Percentiles rank a stretch among this genome's conserved stretches.
Evolutionary conservation across 2,888 invertebrate genomes (phyloP).

Genomic region (Cataglyphis cursor): DNA sequence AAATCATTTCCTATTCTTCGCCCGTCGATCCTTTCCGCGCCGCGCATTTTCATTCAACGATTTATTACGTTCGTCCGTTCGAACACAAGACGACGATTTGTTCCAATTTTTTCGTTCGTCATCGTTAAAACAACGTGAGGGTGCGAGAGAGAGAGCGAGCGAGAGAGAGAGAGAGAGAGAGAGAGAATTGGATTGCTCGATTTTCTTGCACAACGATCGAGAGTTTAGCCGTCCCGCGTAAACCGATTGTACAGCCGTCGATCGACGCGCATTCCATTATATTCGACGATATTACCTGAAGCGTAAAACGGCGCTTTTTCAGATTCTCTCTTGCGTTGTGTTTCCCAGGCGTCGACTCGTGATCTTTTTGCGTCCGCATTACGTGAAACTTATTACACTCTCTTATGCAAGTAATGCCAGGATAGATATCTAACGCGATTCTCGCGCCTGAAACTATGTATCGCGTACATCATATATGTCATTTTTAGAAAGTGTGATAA

Average conservation of each 20-base stretch:
- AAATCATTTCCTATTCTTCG: slow-evolving; percentile 37
- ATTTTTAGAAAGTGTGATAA: slow-evolving; percentile 63
- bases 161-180: background rate
- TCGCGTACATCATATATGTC: slow-evolving; percentile 38
- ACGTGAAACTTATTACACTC: slow-evolving; percentile 70
- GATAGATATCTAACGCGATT: slow-evolving; percentile 52
- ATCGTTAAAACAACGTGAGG: slow-evolving; percentile 27
- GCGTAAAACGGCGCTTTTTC: slow-evolving; percentile 70
- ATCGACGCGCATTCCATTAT: slow-evolving; percentile 60
- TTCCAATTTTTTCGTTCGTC: slow-evolving; percentile 40
- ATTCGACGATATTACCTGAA: slow-evolving; percentile 67
- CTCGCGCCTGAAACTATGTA: slow-evolving; percentile 43
- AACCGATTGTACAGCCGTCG: slow-evolving; percentile 50
- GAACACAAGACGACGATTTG: slow-evolving; percentile 29
- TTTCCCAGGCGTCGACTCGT: slow-evolving; percentile 62
- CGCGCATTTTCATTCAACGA: slow-evolving; percentile 27
- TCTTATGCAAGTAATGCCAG: slow-evolving; percentile 70
- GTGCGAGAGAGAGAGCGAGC: background rate
- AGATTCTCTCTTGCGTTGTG: slow-evolving; percentile 65
- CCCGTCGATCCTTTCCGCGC: background rate
- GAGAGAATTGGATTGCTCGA: slow-evolving; percentile 46
- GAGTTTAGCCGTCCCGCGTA: slow-evolving; percentile 48
- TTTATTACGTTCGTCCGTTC: slow-evolving; percentile 30
- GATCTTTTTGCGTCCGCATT: slow-evolving; percentile 67
- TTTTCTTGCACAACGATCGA: slow-evolving; percentile 47